phyloP scores from a whole-genome alignment of 2,797 vertebrate genomes.

The Phrynocephalus guinanensis region DNA sequence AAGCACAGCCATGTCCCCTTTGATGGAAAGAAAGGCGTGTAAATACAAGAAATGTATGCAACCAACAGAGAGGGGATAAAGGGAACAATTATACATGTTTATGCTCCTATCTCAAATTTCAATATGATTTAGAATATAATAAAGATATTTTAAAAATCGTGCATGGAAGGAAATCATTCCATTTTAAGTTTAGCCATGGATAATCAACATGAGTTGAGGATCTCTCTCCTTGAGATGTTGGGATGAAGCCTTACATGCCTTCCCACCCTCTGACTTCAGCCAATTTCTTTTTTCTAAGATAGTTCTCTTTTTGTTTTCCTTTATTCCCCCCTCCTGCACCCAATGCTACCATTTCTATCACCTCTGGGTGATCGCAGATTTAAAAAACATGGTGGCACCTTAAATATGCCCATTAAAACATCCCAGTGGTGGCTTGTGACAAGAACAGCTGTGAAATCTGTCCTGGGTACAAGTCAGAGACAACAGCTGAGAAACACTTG shows the following conservation, averaged over 20 bases:
- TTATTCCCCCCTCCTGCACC: not conserved
- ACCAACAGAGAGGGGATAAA: too few relatives aligned
- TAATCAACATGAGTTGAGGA: too few relatives aligned
- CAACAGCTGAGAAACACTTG: not conserved
- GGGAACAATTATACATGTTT: too few relatives aligned
- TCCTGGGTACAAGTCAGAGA: not conserved
- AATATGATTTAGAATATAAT: not conserved
- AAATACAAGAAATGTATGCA: too few relatives aligned
- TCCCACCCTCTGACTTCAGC: too few relatives aligned
- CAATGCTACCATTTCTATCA: not conserved
- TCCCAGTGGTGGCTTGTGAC: not conserved
- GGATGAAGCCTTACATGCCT: too few relatives aligned
- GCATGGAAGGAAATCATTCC: too few relatives aligned
- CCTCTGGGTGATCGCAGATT: not conserved
- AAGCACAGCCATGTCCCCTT: constrained; percentile 17
- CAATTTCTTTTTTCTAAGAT: not conserved
- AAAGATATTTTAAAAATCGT: not conserved
- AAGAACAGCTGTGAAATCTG: not conserved
- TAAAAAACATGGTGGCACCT: too few relatives aligned
- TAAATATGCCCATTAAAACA: not conserved
- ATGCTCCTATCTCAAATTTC: not conserved
- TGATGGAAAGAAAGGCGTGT: not conserved
- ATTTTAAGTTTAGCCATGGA: too few relatives aligned
- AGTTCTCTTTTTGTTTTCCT: not conserved
- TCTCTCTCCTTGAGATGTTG: too few relatives aligned